Percentiles rank a stretch among this genome's conserved stretches.
phyloP scores from a whole-genome alignment of 2,113 vertebrate species.

The Sinocyclocheilus grahami region DNA sequence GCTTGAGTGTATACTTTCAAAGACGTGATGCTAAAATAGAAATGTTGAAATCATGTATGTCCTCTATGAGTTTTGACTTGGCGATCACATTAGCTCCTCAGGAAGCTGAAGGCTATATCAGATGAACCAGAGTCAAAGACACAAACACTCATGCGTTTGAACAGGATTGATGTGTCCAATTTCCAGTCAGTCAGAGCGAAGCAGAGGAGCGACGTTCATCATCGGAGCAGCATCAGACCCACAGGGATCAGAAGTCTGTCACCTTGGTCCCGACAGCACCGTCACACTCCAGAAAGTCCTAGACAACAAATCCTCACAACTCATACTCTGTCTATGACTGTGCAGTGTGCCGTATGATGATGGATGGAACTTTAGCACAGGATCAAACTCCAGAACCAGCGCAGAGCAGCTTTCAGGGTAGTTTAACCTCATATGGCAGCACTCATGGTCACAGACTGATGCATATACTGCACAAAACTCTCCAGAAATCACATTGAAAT shows the following conservation, averaged over 20 bases:
- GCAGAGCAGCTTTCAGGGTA: not conserved
- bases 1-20: not conserved
- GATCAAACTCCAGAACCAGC: not conserved
- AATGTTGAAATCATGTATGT: not conserved
- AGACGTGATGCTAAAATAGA: not conserved
- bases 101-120: conserved; percentile 26
- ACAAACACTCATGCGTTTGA: conserved; percentile 43
- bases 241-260: conserved; percentile 12
- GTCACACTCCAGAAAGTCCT: conserved; percentile 19
- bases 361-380: not conserved
- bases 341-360: not conserved
- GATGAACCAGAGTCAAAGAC: conserved; percentile 34
- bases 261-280: not conserved
- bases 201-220: not conserved
- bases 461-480: not conserved
- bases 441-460: not conserved
- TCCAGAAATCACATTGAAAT: not conserved
- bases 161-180: conserved; percentile 48
- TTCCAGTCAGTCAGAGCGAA: conserved; percentile 15
- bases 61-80: not conserved
- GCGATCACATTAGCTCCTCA: not conserved
- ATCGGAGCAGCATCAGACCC: conserved; percentile 12
- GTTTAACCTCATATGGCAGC: not conserved
- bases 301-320: conserved; percentile 13
- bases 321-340: not conserved